These are phyloP conservation scores for Chymomyza fuscimana DNA, from an alignment of 2,888 invertebrate species.

Conservation along the genomic window DNA sequence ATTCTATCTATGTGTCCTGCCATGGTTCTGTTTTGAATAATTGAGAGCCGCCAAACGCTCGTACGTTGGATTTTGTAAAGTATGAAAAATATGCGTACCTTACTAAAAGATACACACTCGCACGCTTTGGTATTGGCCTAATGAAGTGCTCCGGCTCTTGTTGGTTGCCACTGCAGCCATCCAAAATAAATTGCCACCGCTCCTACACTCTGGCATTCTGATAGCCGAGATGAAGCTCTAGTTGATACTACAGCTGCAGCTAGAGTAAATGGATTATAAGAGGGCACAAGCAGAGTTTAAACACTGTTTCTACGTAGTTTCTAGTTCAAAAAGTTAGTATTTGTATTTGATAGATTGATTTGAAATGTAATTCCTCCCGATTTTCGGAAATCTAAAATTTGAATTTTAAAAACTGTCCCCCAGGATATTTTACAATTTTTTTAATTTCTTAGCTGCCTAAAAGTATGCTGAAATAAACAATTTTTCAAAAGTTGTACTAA, in stretches of 20 bases:
- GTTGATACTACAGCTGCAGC: background rate
- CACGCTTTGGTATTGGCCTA: background rate
- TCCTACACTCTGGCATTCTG: slow-evolving; percentile 23
- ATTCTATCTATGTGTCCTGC: slow-evolving; percentile 7
- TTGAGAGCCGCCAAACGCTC: slow-evolving; percentile 45
- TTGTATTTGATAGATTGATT: too few relatives aligned
- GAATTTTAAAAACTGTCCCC: too few relatives aligned
- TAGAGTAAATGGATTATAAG: background rate
- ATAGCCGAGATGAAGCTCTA: background rate
- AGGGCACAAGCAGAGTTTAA: background rate
- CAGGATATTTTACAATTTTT: too few relatives aligned
- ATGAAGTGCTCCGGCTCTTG: slow-evolving; percentile 33
- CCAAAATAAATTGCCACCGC: slow-evolving; percentile 12
- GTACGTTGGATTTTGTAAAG: slow-evolving; percentile 54
- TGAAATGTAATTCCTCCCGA: too few relatives aligned
- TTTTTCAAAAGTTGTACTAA: too few relatives aligned
- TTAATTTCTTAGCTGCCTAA: too few relatives aligned
- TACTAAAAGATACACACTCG: slow-evolving; percentile 17
- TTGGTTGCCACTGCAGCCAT: background rate
- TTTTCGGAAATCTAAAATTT: too few relatives aligned
- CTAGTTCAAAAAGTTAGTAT: too few relatives aligned
- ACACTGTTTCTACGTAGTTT: background rate
- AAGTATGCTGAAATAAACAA: too few relatives aligned
- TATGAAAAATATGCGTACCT: slow-evolving; percentile 67
- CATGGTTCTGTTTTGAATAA: slow-evolving; percentile 56